Base-by-base conservation (phyloP, 2,113 vertebrate species). In the Hypocryptadius cinnamomeus region DNA sequence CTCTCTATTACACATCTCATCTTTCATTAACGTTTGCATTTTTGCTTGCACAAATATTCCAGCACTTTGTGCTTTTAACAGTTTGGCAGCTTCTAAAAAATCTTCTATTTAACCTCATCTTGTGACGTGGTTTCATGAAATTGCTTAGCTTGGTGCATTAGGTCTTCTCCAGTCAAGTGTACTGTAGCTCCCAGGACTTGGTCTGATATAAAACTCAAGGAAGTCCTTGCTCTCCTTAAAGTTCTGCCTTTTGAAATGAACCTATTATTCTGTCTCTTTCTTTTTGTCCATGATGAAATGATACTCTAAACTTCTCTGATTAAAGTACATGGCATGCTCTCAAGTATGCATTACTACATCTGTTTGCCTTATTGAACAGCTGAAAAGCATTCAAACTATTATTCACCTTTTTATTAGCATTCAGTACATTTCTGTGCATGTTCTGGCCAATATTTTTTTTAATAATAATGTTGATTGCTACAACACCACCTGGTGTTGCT, bases 311-410 rank as follows among this genome's bases (percentile, higher is more conserved):
- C 44, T 86, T 64, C 40, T 77, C 66, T 77, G 80, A 86, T 92
- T 86, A 66, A 92, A 89, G 60, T 47, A 68, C 35, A 15, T 87
- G 82, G 81, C 79, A 72, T 89, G 72, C 40, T 93, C 73, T 74
- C 65, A 89, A 94, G 79, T 93, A 92, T 87, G 88, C 79, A 54
- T 93, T 93, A 89, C 83, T 94, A 94, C 96, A 96, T 96, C 93
- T 96, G 93, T 93, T 95, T 86, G 88, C 95, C 73, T 92, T 95
- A 94, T 74, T 95, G 92, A 92, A 94, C 92, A 96, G 90, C 92
- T 96, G 95, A 96, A 94, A 96, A 89, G 79, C 69, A 93, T 93
- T 93, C 85, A 50, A 88, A 93, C 56, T 86, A 83, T 93, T 90
- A 96, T 84, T 92, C 85, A 73, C 54, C 40, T 88, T 84, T 93